Conservation (phyloP, 2,888 invertebrate species). For the Harmothoe impar region DNA sequence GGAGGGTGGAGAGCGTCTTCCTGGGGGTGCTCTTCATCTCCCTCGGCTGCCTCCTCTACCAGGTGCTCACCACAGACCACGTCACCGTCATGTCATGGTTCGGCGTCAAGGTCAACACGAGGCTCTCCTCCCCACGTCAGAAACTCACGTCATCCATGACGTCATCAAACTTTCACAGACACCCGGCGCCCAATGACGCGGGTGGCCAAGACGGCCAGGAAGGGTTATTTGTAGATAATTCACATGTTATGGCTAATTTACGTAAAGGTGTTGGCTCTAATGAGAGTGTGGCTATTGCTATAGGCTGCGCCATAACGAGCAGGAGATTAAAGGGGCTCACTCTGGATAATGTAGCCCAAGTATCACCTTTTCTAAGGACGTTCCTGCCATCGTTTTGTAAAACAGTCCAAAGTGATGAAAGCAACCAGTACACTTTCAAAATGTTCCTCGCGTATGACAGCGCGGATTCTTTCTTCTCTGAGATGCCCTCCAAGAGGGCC, state of each 20-base stretch:
- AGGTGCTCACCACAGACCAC: slow-evolving; percentile 51
- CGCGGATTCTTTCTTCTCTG: slow-evolving; percentile 66
- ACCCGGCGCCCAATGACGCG: neutral
- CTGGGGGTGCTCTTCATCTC: slow-evolving; percentile 19
- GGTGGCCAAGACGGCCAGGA: neutral
- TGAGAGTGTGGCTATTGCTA: slow-evolving; percentile 27
- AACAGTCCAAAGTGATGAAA: slow-evolving; percentile 58
- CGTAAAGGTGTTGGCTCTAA: neutral
- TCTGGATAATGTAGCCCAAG: neutral
- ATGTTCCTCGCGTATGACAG: slow-evolving; percentile 70
- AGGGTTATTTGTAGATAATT: neutral
- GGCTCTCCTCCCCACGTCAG: slow-evolving; percentile 5
- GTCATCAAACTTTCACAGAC: neutral
- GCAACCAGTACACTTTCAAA: slow-evolving; percentile 66
- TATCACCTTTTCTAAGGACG: slow-evolving; percentile 64
- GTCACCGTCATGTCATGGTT: slow-evolving; percentile 46
- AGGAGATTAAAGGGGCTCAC: neutral
- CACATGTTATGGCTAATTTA: neutral
- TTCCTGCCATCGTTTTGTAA: slow-evolving; percentile 71
- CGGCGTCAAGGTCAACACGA: slow-evolving; percentile 23
- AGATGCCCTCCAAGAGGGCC: neutral
- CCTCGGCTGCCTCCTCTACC: slow-evolving; percentile 28
- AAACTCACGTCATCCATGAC: neutral
- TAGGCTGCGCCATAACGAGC: slow-evolving; percentile 62
- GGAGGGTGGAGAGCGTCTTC: slow-evolving; percentile 38